Evolutionary conservation across 2,888 invertebrate species (phyloP).

Genomic region (Drosophila colorata): DNA sequence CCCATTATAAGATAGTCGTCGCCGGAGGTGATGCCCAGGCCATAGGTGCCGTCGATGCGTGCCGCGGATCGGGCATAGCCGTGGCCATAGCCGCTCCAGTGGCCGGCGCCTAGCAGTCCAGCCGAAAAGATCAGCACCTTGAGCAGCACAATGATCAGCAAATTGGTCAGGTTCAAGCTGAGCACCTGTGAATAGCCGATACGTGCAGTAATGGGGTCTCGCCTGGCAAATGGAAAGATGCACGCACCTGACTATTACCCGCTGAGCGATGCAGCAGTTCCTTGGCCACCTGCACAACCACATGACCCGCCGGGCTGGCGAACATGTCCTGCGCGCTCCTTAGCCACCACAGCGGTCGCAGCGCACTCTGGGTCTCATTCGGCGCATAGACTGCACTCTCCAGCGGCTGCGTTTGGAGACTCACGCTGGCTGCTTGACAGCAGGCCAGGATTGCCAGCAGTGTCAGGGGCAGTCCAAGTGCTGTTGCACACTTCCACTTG

Average conservation of each 20-base stretch:
- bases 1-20: constrained; percentile 87
- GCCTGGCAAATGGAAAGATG: neutral
- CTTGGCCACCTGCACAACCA: constrained; percentile 86
- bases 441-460: constrained; percentile 15
- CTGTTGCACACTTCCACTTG: constrained; percentile 43
- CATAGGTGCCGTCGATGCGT: constrained; percentile 47
- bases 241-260: constrained; percentile 89
- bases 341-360: constrained; percentile 77
- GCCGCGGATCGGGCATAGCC: constrained; percentile 81
- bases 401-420: constrained; percentile 26
- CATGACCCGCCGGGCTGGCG: constrained; percentile 84
- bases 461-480: constrained; percentile 23
- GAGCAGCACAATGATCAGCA: constrained; percentile 91
- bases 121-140: constrained; percentile 94
- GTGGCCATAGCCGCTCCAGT: constrained; percentile 87
- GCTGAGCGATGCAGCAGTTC: constrained; percentile 90
- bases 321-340: constrained; percentile 81
- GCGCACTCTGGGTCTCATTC: constrained; percentile 34
- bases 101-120: constrained; percentile 90
- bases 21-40: constrained; percentile 87
- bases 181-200: constrained; percentile 83
- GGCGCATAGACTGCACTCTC: constrained; percentile 15
- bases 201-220: constrained; percentile 16
- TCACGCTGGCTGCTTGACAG: constrained; percentile 47
- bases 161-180: constrained; percentile 93